Evolutionary conservation across 37 sponge, comb jelly and placozoan genomes (phyloP).

Genomic region (Cladorhizidae sp.): DNA sequence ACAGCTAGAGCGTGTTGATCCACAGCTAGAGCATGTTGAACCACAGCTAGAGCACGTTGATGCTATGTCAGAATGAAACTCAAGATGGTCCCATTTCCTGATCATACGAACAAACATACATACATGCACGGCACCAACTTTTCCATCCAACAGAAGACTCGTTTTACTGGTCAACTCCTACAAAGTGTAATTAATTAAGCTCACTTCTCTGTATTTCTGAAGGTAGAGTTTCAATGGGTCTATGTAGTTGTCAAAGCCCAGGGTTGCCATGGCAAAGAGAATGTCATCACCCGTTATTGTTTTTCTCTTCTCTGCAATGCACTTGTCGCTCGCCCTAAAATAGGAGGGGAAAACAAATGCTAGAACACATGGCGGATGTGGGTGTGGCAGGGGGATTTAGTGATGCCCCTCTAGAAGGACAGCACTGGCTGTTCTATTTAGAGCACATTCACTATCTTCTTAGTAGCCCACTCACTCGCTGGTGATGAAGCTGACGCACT

Average conservation of each 20-base stretch:
- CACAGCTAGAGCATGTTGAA: no score
- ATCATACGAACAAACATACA: no score
- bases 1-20: no score
- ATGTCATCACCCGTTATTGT: conserved; percentile 99
- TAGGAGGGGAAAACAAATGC: neutral
- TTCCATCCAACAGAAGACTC: no score
- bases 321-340: conserved; percentile 88
- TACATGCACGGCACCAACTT: no score
- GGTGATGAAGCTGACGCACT: conserved; percentile 96
- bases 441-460: neutral
- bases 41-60: no score
- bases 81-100: no score
- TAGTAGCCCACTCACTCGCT: conserved; percentile 85
- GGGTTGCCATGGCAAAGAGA: conserved; percentile 87
- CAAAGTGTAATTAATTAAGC: no score
- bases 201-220: conserved; percentile 89
- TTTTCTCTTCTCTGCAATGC: conserved; percentile 94
- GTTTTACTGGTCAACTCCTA: no score
- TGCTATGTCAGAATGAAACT: no score
- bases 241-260: conserved; percentile 96
- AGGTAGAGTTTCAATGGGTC: conserved; percentile 87
- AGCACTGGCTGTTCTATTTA: neutral
- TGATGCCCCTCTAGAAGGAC: neutral
- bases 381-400: neutral
- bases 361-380: no score